A percentile compares a stretch with the other conserved stretches of the same genome.
These are phyloP conservation scores for Petromus typicus DNA, from an alignment of 2,113 vertebrate species.

Conservation along the genomic window DNA sequence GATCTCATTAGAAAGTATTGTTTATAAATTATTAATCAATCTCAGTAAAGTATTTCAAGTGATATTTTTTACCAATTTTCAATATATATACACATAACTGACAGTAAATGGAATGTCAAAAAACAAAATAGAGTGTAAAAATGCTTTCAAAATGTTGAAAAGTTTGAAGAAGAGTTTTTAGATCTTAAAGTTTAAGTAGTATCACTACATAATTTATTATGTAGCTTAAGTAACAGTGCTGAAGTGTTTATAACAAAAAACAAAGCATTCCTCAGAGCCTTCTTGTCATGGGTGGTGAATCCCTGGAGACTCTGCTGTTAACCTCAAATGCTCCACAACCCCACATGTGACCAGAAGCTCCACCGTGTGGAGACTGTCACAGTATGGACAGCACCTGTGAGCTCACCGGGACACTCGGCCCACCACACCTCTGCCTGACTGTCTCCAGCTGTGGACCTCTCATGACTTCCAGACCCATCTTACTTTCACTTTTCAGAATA, in stretches of 20 bases:
- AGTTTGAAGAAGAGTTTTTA: neutral
- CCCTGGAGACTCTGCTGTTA: neutral
- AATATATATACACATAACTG: no score
- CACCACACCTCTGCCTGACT: neutral
- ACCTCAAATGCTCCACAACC: neutral
- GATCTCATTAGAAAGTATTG: neutral
- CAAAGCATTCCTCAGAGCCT: neutral
- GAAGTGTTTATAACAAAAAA: neutral
- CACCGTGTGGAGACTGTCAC: neutral
- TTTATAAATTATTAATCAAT: neutral
- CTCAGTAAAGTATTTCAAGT: neutral
- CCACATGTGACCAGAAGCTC: neutral
- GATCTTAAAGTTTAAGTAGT: neutral
- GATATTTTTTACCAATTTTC: neutral
- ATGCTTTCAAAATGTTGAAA: neutral
- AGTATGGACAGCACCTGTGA: neutral
- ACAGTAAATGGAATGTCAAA: neutral
- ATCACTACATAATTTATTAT: neutral
- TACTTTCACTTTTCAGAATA: neutral
- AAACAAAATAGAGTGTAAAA: neutral
- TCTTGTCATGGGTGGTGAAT: neutral
- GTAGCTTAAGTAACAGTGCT: neutral
- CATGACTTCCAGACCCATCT: neutral
- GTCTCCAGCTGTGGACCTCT: neutral
- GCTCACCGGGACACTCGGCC: neutral